Conservation (phyloP, 2,113 vertebrate species). For the Salvator merianae region DNA sequence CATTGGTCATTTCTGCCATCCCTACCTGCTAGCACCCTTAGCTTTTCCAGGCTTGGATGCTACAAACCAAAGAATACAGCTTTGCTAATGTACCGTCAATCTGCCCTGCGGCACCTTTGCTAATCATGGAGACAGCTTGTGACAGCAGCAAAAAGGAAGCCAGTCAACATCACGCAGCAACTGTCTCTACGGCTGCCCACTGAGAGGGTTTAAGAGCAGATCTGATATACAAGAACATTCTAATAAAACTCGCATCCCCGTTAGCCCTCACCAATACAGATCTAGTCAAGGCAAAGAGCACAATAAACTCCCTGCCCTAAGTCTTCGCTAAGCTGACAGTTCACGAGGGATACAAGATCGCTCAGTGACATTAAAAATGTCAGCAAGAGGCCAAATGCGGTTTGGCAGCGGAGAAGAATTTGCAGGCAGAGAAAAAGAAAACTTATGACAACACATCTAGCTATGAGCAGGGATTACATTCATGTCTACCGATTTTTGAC, state of each 20-base stretch:
- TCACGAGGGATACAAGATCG: slow-evolving; percentile 69
- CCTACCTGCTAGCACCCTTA: slow-evolving; percentile 2
- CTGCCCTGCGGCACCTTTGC: slow-evolving; percentile 11
- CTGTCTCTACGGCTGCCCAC: slow-evolving; percentile 12
- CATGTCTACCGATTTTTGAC: not conserved
- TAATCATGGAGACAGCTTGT: slow-evolving; percentile 13
- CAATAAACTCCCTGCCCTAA: slow-evolving; percentile 67
- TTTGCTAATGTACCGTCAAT: slow-evolving; percentile 40
- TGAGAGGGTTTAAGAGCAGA: slow-evolving; percentile 56
- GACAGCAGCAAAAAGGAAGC: slow-evolving; percentile 18
- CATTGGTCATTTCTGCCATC: not conserved
- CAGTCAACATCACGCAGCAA: slow-evolving; percentile 38
- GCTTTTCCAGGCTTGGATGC: slow-evolving; percentile 19
- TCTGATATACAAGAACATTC: slow-evolving; percentile 54
- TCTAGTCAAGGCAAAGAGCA: slow-evolving; percentile 62
- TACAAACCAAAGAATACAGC: not conserved
- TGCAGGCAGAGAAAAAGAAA: slow-evolving; percentile 50
- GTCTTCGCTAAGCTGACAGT: slow-evolving; percentile 70
- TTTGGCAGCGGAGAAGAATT: slow-evolving; percentile 53
- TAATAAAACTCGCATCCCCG: slow-evolving; percentile 44
- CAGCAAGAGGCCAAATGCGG: slow-evolving; percentile 64
- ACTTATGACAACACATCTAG: slow-evolving; percentile 46
- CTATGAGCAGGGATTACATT: slow-evolving; percentile 17
- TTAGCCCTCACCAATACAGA: slow-evolving; percentile 55
- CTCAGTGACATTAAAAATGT: slow-evolving; percentile 77